Conservation (phyloP, 1,140 invertebrate species). For the Aphis craccivora region DNA sequence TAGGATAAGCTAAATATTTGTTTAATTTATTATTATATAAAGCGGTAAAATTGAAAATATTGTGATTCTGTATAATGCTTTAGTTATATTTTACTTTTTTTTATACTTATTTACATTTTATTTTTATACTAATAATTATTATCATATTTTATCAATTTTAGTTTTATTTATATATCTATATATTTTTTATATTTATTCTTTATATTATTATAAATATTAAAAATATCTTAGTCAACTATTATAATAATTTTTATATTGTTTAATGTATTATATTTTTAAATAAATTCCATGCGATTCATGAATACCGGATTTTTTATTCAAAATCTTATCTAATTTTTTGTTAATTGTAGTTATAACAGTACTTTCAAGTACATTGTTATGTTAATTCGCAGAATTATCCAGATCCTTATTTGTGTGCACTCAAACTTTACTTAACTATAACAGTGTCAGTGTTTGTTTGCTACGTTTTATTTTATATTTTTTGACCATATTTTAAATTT, state of each 20-base stretch:
- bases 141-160: not conserved
- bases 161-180: not conserved
- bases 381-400: not conserved
- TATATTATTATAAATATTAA: too few relatives aligned
- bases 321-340: not conserved
- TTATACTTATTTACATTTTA: not conserved
- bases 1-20: not conserved
- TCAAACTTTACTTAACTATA: not conserved
- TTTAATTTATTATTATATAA: not conserved
- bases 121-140: not conserved
- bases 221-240: not conserved
- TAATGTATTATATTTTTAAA: slow-evolving; percentile 4
- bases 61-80: not conserved
- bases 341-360: not conserved
- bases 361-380: not conserved
- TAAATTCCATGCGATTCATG: not conserved
- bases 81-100: not conserved
- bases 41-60: not conserved
- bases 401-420: too few relatives aligned
- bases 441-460: not conserved
- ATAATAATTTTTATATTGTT: not conserved
- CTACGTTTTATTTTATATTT: not conserved
- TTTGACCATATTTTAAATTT: not conserved
- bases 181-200: not conserved
- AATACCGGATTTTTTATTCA: not conserved